These are phyloP conservation scores for Antheraea mylitta DNA, from an alignment of 1,140 invertebrate genomes.

Conservation along the genomic window DNA sequence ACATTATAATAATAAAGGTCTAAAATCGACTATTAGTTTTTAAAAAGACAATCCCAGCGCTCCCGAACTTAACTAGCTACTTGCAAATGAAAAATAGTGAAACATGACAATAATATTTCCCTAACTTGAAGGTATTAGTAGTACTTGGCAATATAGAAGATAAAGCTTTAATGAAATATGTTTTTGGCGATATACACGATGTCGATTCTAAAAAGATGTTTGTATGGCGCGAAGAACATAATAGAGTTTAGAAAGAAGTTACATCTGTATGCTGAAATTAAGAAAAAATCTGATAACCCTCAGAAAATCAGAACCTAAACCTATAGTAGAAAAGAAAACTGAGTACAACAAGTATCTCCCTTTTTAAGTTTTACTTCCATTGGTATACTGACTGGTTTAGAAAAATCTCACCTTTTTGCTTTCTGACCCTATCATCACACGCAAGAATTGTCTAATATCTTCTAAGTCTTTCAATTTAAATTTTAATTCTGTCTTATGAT, in stretches of 20 bases:
- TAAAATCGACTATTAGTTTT: too few species aligned
- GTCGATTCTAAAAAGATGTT: background rate
- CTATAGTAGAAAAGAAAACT: too few species aligned
- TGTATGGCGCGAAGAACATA: background rate
- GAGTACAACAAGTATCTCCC: too few species aligned
- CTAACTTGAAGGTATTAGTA: conserved; percentile 32
- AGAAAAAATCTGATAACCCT: background rate
- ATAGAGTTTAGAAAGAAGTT: conserved; percentile 4
- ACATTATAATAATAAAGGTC: too few species aligned
- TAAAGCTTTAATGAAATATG: conserved; percentile 13
- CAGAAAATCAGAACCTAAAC: too few species aligned
- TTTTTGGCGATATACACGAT: background rate
- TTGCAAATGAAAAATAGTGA: conserved; percentile 25
- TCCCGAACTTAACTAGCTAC: too few species aligned
- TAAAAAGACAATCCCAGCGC: too few species aligned
- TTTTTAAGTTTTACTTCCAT: too few species aligned
- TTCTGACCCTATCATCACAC: conserved; percentile 29
- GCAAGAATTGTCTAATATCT: conserved; percentile 35
- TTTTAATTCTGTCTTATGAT: conserved; percentile 23
- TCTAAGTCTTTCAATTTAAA: conserved; percentile 23
- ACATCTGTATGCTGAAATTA: too few species aligned
- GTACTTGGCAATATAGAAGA: conserved; percentile 38
- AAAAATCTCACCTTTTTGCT: conserved; percentile 19
- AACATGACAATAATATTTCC: conserved; percentile 25
- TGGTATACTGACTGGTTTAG: too few species aligned